Evolutionary conservation across 2,113 vertebrate species (phyloP), one percentile per base, ranked within the genome.

Genomic region (Labeo catla): DNA sequence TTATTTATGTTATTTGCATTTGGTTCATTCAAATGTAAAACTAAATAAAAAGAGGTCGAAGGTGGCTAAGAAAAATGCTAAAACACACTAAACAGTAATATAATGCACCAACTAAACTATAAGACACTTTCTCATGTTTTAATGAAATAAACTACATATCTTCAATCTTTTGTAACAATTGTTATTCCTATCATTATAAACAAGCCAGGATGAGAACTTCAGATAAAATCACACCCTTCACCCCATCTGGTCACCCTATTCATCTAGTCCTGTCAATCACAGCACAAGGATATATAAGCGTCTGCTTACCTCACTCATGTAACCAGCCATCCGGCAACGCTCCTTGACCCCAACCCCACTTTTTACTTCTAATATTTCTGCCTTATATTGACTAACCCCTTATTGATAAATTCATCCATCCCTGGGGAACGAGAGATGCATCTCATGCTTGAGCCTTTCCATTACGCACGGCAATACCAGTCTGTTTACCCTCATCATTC

Each of bases 201-300:
- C 54, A 61, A 80, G 11, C 52, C 19, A 12, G 34, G 0, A 43
- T 23, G 11, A 36, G 72, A 21, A 47, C 16, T 16, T 43, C 76
- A 8, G 36, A 57, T 5, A 9, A 57, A 78, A 57, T 36, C 15
- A 59, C 16, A 59, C 16, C 34, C 43, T 73, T 7, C 16, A 28
- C 66, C 9, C 19, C 54, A 57, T 57, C 28, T 36, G 34, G 16
- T 78, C 52, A 57, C 1, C 19, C 10, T 23, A 15, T 23, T 63
- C 39, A 63, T 63, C 54, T 23, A 61, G 21, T 63, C 36, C 77
- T 15, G 36, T 80, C 77, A 80, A 63, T 61, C 54, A 61, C 19
- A 79, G 36, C 54, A 79, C 54, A 61, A 12, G 9, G 15, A 61
- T 61, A 61, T 43, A 39, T 12, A 72, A 43, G 52, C 5, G 8